phyloP scores from a whole-genome alignment of 1,140 invertebrate species.

The Doryteuthis pealeii region DNA sequence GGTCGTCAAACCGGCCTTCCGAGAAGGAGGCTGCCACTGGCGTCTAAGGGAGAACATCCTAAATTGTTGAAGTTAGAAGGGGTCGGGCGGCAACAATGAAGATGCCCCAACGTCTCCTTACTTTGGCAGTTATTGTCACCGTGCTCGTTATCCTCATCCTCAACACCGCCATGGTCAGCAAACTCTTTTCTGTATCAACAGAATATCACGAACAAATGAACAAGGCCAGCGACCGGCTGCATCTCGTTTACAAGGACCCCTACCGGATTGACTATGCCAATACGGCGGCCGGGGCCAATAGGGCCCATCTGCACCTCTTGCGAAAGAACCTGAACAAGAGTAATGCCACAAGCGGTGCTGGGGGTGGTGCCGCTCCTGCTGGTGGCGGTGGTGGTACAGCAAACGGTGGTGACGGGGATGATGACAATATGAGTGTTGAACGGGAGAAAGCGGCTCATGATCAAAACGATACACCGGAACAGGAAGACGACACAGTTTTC shows the following conservation, averaged over 20 bases:
- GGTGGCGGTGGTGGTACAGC: neutral
- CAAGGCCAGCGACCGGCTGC: neutral
- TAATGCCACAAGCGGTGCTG: neutral
- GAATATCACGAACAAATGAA: neutral
- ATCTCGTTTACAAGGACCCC: neutral
- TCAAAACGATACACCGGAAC: neutral
- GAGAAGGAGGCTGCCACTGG: too few relatives aligned
- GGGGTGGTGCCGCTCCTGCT: neutral
- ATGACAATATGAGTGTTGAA: neutral
- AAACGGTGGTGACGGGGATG: neutral
- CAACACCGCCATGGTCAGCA: neutral
- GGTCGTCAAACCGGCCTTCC: too few relatives aligned
- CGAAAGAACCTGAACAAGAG: slow-evolving; percentile 9
- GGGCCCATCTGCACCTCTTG: neutral
- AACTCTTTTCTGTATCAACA: neutral
- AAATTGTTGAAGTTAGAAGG: neutral
- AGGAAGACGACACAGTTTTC: neutral
- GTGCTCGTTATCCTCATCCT: neutral
- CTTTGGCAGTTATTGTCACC: neutral
- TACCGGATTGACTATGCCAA: neutral
- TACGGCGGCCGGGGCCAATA: neutral
- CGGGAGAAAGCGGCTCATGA: neutral
- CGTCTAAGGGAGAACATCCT: neutral
- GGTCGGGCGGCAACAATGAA: neutral
- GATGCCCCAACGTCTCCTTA: neutral